Percentiles rank a stretch among this genome's conserved stretches.
Evolutionary conservation across 2,113 vertebrate genomes (phyloP).

Genomic region (Tragelaphus buxtoni): DNA sequence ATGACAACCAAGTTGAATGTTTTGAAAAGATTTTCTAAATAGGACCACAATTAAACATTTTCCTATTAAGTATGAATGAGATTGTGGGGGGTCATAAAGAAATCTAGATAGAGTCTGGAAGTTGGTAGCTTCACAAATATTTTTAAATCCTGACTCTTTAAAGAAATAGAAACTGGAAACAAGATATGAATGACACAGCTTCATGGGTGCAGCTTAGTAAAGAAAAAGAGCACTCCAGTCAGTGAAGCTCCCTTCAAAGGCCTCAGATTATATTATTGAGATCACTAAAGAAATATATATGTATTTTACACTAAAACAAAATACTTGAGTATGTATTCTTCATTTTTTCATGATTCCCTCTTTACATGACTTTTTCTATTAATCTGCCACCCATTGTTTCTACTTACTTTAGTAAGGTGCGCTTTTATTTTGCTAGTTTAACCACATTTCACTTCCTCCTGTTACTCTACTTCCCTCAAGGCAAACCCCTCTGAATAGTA

Average conservation of each 20-base stretch:
- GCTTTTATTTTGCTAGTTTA: neutral
- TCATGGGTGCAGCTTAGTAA: neutral
- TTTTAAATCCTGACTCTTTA: neutral
- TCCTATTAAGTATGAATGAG: neutral
- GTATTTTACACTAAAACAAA: slow-evolving; percentile 2
- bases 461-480: neutral
- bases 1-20: neutral
- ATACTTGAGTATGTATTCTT: neutral
- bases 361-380: neutral
- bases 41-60: neutral
- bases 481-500: neutral
- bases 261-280: neutral
- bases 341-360: neutral
- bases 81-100: neutral
- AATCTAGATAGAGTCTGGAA: neutral
- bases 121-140: neutral
- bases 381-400: neutral
- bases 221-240: neutral
- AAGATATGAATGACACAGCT: neutral
- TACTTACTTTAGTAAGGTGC: neutral
- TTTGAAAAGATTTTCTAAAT: neutral
- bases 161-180: neutral
- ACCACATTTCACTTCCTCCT: neutral
- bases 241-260: neutral
- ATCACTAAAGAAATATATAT: neutral